A percentile compares a stretch with the other conserved stretches of the same genome.
Evolutionary conservation across 1,140 invertebrate species (phyloP).

Genomic region (Drosophila baimaii): DNA sequence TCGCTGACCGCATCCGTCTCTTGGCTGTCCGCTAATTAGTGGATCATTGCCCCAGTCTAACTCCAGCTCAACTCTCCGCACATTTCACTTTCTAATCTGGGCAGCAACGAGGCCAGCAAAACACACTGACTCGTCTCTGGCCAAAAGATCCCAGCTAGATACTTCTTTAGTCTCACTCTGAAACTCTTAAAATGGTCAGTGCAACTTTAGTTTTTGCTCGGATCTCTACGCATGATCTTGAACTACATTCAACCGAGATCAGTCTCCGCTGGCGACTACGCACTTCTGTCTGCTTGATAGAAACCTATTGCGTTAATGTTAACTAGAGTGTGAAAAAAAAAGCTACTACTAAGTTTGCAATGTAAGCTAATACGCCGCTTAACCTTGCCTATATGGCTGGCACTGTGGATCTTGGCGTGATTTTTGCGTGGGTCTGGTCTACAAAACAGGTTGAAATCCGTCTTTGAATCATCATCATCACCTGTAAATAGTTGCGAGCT

Average conservation of each 20-base stretch:
- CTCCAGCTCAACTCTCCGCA: conserved; percentile 17
- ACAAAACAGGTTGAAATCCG: conserved; percentile 56
- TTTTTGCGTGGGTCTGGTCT: conserved; percentile 59
- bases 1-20: conserved; percentile 17
- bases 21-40: conserved; percentile 52
- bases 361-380: conserved; percentile 62
- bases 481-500: conserved; percentile 16
- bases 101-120: conserved; percentile 46
- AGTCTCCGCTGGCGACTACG: conserved; percentile 28
- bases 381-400: conserved; percentile 54
- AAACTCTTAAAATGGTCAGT: conserved; percentile 48
- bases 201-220: conserved; percentile 31
- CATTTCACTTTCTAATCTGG: conserved; percentile 67
- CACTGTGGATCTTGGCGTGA: conserved; percentile 11
- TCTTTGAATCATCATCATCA: conserved; percentile 31
- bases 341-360: conserved; percentile 51
- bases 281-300: conserved; percentile 35
- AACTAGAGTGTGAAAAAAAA: conserved; percentile 75
- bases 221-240: conserved; percentile 64
- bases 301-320: conserved; percentile 42
- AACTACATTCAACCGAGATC: conserved; percentile 56
- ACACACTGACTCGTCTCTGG: conserved; percentile 14
- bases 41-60: conserved; percentile 52
- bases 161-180: conserved; percentile 33
- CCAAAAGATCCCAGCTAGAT: conserved; percentile 22